Evolutionary conservation across 1,140 invertebrate species (phyloP), one percentile per base, ranked within the genome.

Genomic region (Hyles vespertilio): DNA sequence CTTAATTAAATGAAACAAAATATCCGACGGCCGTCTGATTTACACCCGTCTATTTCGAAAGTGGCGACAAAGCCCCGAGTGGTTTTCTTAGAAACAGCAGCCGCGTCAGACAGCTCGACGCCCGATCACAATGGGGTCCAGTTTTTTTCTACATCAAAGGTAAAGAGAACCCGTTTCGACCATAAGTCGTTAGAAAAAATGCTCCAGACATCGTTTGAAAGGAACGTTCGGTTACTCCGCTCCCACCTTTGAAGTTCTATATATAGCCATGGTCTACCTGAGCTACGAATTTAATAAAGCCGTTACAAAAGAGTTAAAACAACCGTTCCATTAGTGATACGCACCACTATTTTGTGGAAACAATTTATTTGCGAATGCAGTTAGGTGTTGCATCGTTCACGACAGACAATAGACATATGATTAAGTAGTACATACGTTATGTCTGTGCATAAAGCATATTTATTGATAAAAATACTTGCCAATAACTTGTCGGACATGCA

Each of bases 41-140:
- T 40, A 40, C 36, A 11, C 33, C 36, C 33, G 12, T 53, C 51
- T 53, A 53, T 54, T 11, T 54, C 12, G 22, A 22, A 22, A 54
- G 40, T 40, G 36, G 8, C n/a, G 52, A 54, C 36, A 32, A 54
- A 54, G 52, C n/a, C 11, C 12, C 40, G 40, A 12, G 40, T 34
- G 36, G 52, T 54, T 77, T 84, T 83, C 81, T 81, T 47, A 81
- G 82, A 87, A 87, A 72, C 72, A 70, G 66, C 66, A 71, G 62
- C 59, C 67, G 70, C 51, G 58, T 77, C 82, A 87, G 84, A 87
- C 84, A 71, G 84, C 84, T 73, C 81, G 84, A 77, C 84, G 84
- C 84, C 84, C 69, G 69, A 77, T 67, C 63, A 87, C 84, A 87
- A 87, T 84, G 78, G 81, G 55, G 65, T 74, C 69, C 66, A 65